phyloP scores from a whole-genome alignment of 2,113 vertebrate genomes.

The Ancistrus triradiatus region DNA sequence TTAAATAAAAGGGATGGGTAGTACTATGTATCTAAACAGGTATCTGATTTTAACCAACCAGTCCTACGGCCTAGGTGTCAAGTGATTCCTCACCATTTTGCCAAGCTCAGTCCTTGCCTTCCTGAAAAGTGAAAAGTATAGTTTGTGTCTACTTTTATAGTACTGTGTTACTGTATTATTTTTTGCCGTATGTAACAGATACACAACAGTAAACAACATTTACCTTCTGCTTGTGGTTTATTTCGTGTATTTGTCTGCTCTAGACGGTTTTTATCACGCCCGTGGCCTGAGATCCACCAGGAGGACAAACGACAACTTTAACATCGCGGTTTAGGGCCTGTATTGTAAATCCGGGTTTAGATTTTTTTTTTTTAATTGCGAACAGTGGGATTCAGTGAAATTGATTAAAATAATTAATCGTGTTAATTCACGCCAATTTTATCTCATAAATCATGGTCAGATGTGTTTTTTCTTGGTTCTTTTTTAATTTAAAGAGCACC shows the following conservation, averaged over 20 bases:
- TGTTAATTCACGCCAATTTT: too few relatives aligned
- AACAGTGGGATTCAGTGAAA: background rate
- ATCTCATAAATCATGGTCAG: too few relatives aligned
- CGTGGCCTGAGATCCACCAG: too few relatives aligned
- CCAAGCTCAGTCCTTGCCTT: constrained; percentile 57
- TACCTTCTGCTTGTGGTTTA: constrained; percentile 50
- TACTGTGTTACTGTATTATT: constrained; percentile 53
- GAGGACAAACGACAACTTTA: too few relatives aligned
- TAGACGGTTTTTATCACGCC: too few relatives aligned
- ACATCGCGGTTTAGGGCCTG: too few relatives aligned
- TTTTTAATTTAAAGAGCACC: too few relatives aligned
- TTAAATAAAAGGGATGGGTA: constrained; percentile 49
- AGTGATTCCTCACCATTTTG: constrained; percentile 52
- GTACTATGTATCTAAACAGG: constrained; percentile 45
- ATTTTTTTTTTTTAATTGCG: too few relatives aligned
- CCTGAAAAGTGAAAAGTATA: constrained; percentile 56
- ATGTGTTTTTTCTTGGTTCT: too few relatives aligned
- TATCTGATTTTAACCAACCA: constrained; percentile 51
- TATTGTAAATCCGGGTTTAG: too few relatives aligned
- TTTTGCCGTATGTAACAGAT: constrained; percentile 58
- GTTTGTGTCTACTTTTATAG: constrained; percentile 60
- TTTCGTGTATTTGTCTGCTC: constrained; percentile 13
- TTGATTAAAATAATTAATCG: too few relatives aligned
- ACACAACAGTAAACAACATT: constrained; percentile 57
- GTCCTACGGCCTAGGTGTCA: constrained; percentile 51